Base-by-base conservation (phyloP, 2,888 invertebrate species). In the Drosophila nr. fundita region DNA sequence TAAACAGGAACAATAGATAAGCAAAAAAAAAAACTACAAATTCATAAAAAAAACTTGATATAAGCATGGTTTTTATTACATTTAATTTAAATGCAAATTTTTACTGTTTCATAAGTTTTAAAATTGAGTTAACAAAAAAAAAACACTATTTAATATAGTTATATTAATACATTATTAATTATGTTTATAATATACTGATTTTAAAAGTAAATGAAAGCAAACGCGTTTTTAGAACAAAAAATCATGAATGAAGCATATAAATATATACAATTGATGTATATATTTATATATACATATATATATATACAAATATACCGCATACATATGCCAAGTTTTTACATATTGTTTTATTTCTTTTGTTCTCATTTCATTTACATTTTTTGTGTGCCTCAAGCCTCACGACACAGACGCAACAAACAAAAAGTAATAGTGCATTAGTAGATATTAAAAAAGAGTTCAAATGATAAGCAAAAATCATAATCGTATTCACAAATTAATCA, bases 381-480 rank as follows among this genome's bases (percentile, higher is more conserved):
- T 58, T 30, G 38, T 48, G 87, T 83, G 83, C 87, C 82, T 81
- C 75, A 49, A 76, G 60, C 57, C 55, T 57, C 62, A 68, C 29
- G 67, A 68, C 64, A 68, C 73, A 83, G 64, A 76, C 87, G 70
- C 89, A 89, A 82, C 82, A 53, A 54, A 68, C 84, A 89, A 85
- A 80, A 83, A 87, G 77, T 74, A 87, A 81, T 80, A 89, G 84
- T 85, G 84, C 90, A 85, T 89, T 85, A 85, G 77, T 87, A 85
- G 88, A 40, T 87, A 49, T 87, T 75, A 89, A 89, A 76, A 89
- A 75, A 65, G 58, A 86, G 84, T 83, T 78, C 66, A 69, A 82
- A 66, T 60, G 13, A 38, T 13, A 40, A 59, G 52, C 36, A 42
- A 18, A 18, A 24, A 40, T 59, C 57, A 36, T 61, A 67, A 68